These are phyloP conservation scores for Drosophila kepulauana DNA, from an alignment of 1,140 invertebrate genomes.

Conservation along the genomic window DNA sequence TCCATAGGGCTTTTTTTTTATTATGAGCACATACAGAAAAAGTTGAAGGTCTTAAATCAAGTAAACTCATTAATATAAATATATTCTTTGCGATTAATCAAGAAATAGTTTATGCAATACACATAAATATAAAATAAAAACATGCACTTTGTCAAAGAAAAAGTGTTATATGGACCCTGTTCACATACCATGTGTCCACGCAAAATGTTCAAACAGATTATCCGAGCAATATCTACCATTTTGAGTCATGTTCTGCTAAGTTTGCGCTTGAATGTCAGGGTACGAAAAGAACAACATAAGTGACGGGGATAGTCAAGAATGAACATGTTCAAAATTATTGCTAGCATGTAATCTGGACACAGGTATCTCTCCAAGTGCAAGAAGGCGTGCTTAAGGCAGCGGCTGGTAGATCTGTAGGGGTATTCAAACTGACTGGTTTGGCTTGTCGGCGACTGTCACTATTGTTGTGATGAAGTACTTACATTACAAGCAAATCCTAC, in stretches of 20 bases:
- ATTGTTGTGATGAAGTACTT: conserved; percentile 40
- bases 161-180: not conserved
- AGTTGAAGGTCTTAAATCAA: conserved; percentile 31
- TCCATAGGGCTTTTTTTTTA: conserved; percentile 15
- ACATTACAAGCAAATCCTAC: conserved; percentile 62
- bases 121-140: not conserved
- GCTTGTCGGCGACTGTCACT: conserved; percentile 13
- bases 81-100: not conserved
- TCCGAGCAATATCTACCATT: conserved; percentile 56
- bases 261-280: conserved; percentile 25
- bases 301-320: conserved; percentile 34
- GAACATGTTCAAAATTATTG: conserved; percentile 55
- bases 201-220: conserved; percentile 33
- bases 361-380: conserved; percentile 56
- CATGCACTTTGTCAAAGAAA: not conserved
- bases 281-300: conserved; percentile 13
- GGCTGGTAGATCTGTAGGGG: conserved; percentile 1
- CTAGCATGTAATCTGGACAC: conserved; percentile 56
- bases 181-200: conserved; percentile 3
- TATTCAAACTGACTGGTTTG: conserved; percentile 16
- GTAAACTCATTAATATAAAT: conserved; percentile 9
- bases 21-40: conserved; percentile 21
- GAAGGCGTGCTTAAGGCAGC: conserved; percentile 27
- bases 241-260: conserved; percentile 42
- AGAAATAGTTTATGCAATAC: too few species aligned